Evolutionary conservation across 2,113 vertebrate species (phyloP).

Genomic region (Solea senegalensis): DNA sequence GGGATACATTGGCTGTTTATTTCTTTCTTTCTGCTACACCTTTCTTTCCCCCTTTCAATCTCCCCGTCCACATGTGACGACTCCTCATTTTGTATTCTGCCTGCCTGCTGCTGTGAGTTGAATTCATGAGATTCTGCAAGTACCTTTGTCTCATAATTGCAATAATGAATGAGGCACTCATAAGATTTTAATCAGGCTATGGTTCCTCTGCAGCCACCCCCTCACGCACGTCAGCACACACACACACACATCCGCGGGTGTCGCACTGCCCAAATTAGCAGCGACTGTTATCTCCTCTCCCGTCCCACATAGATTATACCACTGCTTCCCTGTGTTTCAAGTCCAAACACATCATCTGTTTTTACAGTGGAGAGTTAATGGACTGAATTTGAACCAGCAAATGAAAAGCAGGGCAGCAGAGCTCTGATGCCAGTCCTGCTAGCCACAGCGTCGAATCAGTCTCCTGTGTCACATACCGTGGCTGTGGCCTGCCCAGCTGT

Average conservation of each 20-base stretch:
- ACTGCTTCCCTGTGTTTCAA: conserved; percentile 40
- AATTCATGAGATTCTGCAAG: conserved; percentile 55
- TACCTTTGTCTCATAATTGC: conserved; percentile 70
- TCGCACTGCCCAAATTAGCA: neutral
- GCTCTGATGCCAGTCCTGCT: conserved; percentile 36
- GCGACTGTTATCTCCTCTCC: conserved; percentile 37
- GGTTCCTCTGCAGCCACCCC: conserved; percentile 51
- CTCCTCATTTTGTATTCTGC: conserved; percentile 48
- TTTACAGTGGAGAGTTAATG: conserved; percentile 56
- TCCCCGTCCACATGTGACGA: conserved; percentile 11
- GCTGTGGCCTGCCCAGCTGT: conserved; percentile 67
- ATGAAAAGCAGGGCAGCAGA: conserved; percentile 45
- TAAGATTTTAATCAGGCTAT: conserved; percentile 76
- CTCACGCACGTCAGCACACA: conserved; percentile 28
- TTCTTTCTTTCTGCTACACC: conserved; percentile 6
- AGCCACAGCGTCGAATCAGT: conserved; percentile 47
- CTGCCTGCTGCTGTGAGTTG: conserved; percentile 41
- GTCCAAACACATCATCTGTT: conserved; percentile 54
- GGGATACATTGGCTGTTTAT: neutral
- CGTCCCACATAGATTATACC: conserved; percentile 37
- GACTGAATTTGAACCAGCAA: conserved; percentile 45
- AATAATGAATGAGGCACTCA: conserved; percentile 77
- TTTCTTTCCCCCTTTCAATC: neutral
- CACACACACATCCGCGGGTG: conserved; percentile 28
- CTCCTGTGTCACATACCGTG: conserved; percentile 61